Conservation (phyloP, 2,888 invertebrate genomes). For the Noctua janthina region DNA sequence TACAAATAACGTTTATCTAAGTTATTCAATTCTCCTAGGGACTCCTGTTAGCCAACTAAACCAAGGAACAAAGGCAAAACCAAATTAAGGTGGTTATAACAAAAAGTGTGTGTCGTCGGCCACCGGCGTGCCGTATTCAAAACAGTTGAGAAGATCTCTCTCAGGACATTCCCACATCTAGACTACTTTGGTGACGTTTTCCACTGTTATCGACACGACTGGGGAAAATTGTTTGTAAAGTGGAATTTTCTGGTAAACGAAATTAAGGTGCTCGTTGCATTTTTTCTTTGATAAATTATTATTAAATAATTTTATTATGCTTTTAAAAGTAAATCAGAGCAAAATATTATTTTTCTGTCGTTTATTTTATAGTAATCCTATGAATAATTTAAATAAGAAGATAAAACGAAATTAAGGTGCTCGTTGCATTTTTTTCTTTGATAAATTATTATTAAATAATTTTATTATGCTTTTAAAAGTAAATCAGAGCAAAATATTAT, state of each 20-base stretch:
- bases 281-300: not conserved
- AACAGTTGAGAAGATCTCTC: conserved; percentile 85
- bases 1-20: not conserved
- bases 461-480: not conserved
- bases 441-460: not conserved
- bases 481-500: not conserved
- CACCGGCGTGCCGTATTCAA: conserved; percentile 79
- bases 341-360: not conserved
- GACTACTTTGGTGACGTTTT: conserved; percentile 68
- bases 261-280: not conserved
- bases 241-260: not conserved
- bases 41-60: conserved; percentile 27
- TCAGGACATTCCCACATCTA: conserved; percentile 85
- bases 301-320: not conserved
- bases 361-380: not conserved
- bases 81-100: conserved; percentile 79
- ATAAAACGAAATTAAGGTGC: not conserved
- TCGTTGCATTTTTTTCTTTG: not conserved
- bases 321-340: not conserved
- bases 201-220: conserved; percentile 72
- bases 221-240: not conserved
- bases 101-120: conserved; percentile 80
- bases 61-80: conserved; percentile 75
- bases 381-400: not conserved
- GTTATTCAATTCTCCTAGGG: not conserved